A percentile compares a stretch with the other conserved stretches of the same genome.
These are phyloP conservation scores for Lissonota sp. DNA, from an alignment of 2,888 invertebrate species.

Conservation along the genomic window DNA sequence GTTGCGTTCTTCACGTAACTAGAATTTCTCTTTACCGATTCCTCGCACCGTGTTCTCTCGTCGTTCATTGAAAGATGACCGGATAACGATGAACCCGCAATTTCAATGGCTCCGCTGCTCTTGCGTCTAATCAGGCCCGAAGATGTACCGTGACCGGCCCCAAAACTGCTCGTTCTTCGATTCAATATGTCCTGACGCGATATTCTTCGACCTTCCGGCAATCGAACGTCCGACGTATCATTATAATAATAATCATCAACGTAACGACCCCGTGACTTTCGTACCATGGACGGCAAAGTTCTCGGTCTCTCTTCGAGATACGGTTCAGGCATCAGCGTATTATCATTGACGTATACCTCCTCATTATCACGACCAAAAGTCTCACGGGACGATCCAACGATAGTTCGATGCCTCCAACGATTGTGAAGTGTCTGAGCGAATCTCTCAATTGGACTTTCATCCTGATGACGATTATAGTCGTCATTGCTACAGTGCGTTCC, in stretches of 20 bases:
- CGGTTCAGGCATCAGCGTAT: slow-evolving; percentile 48
- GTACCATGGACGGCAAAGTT: slow-evolving; percentile 76
- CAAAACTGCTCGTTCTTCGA: slow-evolving; percentile 69
- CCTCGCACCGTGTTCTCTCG: slow-evolving; percentile 54
- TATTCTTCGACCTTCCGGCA: slow-evolving; percentile 68
- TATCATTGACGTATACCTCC: slow-evolving; percentile 48
- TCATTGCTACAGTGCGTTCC: slow-evolving; percentile 28
- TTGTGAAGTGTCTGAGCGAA: slow-evolving; percentile 71
- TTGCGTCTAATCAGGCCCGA: slow-evolving; percentile 65
- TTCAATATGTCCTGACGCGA: slow-evolving; percentile 80
- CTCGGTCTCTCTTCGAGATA: slow-evolving; percentile 69
- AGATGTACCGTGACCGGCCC: slow-evolving; percentile 35
- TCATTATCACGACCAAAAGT: slow-evolving; percentile 23
- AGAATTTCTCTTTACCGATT: slow-evolving; percentile 62
- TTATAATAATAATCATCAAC: slow-evolving; percentile 23
- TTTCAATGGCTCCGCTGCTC: slow-evolving; percentile 62
- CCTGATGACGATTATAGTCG: slow-evolving; percentile 36
- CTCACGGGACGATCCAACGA: slow-evolving; percentile 33
- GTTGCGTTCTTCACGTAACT: slow-evolving; percentile 69
- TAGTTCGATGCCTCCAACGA: slow-evolving; percentile 61
- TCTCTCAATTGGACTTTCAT: slow-evolving; percentile 67
- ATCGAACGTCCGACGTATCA: slow-evolving; percentile 32
- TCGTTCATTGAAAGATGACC: slow-evolving; percentile 43
- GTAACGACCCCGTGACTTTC: slow-evolving; percentile 64
- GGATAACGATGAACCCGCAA: slow-evolving; percentile 15